These are phyloP conservation scores for Chroicocephalus ridibundus DNA, from an alignment of 2,113 vertebrate genomes.

Conservation along the genomic window DNA sequence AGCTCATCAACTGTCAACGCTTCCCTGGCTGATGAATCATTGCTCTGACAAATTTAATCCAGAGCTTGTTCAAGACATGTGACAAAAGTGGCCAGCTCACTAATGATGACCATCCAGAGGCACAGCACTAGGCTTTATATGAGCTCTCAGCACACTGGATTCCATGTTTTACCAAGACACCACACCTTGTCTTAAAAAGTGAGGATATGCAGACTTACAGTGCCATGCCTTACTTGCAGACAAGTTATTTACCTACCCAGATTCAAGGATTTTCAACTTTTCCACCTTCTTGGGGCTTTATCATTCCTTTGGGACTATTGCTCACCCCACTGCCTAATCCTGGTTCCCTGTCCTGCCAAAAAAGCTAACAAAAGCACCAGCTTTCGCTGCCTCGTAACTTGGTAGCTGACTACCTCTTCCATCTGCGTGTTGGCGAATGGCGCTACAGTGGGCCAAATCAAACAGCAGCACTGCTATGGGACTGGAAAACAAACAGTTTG, in stretches of 20 bases:
- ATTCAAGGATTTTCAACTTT: background rate
- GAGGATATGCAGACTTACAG: background rate
- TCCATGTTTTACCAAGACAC: background rate
- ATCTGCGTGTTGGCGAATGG: background rate
- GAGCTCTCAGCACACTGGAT: background rate
- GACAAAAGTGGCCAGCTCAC: conserved; percentile 20
- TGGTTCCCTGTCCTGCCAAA: background rate
- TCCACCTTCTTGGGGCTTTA: background rate
- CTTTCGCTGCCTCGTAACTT: background rate
- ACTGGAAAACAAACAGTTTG: conserved; percentile 3
- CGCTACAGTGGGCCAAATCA: background rate
- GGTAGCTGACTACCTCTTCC: background rate
- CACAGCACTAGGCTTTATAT: background rate
- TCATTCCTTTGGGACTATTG: background rate
- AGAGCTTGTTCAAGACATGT: background rate
- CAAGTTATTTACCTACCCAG: conserved; percentile 5
- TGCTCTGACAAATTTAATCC: conserved; percentile 36
- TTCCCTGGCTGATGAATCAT: conserved; percentile 52
- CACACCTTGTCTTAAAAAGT: background rate
- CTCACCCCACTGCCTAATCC: background rate
- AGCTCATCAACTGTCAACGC: background rate
- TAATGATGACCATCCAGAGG: background rate
- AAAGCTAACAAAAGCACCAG: background rate
- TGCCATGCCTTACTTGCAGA: background rate
- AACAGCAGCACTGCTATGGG: background rate